A percentile compares a stretch with the other conserved stretches of the same genome.
These are phyloP conservation scores for Eutolmus rufibarbis DNA, from an alignment of 2,888 invertebrate species.

Conservation along the genomic window DNA sequence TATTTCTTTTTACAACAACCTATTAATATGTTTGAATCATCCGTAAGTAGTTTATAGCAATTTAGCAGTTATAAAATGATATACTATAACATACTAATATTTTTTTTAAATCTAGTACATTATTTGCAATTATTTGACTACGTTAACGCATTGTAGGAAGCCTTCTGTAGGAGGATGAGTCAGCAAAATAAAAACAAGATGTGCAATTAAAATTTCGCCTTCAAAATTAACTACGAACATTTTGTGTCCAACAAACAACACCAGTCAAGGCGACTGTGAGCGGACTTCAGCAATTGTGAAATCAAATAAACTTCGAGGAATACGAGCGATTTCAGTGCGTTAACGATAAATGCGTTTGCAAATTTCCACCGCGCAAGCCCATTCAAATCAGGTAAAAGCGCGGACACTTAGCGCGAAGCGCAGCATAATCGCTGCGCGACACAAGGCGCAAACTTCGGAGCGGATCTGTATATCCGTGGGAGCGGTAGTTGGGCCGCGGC, in stretches of 20 bases:
- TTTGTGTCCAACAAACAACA: not conserved
- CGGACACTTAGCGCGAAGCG: not conserved
- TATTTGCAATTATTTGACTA: not conserved
- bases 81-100: not conserved
- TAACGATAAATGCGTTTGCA: not conserved
- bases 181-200: not conserved
- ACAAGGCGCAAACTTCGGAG: not conserved
- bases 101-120: not conserved
- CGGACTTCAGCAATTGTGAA: not conserved
- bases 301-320: not conserved
- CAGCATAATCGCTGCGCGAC: not conserved
- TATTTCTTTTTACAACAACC: too few species aligned
- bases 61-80: too few species aligned
- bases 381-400: not conserved
- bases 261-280: not conserved
- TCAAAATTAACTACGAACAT: not conserved
- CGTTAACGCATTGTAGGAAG: not conserved
- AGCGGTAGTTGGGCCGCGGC: not conserved
- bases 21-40: too few species aligned
- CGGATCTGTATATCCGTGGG: constrained; percentile 21
- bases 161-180: not conserved
- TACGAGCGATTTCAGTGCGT: not conserved
- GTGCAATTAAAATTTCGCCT: not conserved
- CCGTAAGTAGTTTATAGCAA: too few species aligned
- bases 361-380: not conserved